Evolutionary conservation across 2,113 vertebrate genomes (phyloP).

Genomic region (Gallinago undulata): DNA sequence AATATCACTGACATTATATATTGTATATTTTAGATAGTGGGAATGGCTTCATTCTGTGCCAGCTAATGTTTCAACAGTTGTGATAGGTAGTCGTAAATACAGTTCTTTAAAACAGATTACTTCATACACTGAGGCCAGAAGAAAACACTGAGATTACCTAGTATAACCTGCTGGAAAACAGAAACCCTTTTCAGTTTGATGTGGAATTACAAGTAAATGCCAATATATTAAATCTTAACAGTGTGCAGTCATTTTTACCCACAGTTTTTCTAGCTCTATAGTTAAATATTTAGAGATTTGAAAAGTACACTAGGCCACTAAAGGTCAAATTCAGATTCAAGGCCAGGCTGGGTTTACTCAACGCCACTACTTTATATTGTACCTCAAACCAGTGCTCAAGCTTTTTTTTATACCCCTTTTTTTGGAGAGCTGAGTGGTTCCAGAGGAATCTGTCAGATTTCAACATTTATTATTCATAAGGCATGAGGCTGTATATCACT

Average conservation of each 20-base stretch:
- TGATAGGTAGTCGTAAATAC: not conserved
- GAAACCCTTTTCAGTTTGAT: not conserved
- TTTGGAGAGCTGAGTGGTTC: not conserved
- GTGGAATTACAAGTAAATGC: not conserved
- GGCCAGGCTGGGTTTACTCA: not conserved
- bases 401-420: not conserved
- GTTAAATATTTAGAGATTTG: not conserved
- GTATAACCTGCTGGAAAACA: not conserved
- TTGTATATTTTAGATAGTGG: not conserved
- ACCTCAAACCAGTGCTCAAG: not conserved
- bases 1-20: not conserved
- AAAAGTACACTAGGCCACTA: not conserved
- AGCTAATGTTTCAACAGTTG: not conserved
- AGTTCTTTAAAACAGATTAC: not conserved
- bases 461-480: not conserved
- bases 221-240: not conserved
- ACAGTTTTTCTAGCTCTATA: not conserved
- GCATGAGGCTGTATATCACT: not conserved
- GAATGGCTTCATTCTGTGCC: not conserved
- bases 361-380: fast-evolving
- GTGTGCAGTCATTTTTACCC: not conserved
- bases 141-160: not conserved
- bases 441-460: not conserved
- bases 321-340: not conserved
- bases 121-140: not conserved